A percentile compares a stretch with the other conserved stretches of the same genome.
These are phyloP conservation scores for Sialis fuliginosa DNA, from an alignment of 2,888 invertebrate species.

Conservation along the genomic window DNA sequence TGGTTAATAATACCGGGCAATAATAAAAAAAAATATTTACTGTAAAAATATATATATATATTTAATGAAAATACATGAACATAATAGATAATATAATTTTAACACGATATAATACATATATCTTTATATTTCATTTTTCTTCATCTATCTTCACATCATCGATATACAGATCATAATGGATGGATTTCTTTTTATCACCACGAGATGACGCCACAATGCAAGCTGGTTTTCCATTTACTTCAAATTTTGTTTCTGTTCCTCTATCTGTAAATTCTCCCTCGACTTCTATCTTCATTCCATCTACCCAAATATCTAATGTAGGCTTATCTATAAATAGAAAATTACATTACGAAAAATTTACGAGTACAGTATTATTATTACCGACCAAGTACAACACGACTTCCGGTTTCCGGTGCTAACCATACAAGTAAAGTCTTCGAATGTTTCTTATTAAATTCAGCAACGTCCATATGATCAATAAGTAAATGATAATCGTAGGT, in stretches of 20 bases:
- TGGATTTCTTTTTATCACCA: slow-evolving; percentile 29
- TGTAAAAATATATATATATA: not conserved
- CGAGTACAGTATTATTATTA: too few relatives aligned
- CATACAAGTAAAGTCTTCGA: slow-evolving; percentile 59
- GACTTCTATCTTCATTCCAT: slow-evolving; percentile 47
- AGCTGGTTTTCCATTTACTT: slow-evolving; percentile 30
- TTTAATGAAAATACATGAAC: not conserved
- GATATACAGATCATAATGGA: slow-evolving; percentile 20
- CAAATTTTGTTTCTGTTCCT: slow-evolving; percentile 70
- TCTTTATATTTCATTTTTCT: not conserved
- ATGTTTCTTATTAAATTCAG: slow-evolving; percentile 66
- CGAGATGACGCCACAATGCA: slow-evolving; percentile 36
- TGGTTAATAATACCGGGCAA: too few relatives aligned
- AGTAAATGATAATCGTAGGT: slow-evolving; percentile 65
- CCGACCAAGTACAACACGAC: not conserved
- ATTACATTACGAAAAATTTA: too few relatives aligned
- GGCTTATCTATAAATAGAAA: slow-evolving; percentile 44
- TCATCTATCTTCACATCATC: slow-evolving; percentile 9
- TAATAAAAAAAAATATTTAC: too few relatives aligned
- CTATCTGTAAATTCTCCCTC: slow-evolving; percentile 70
- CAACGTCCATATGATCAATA: slow-evolving; percentile 65
- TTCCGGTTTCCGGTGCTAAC: slow-evolving; percentile 27
- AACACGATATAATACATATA: not conserved
- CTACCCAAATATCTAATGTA: slow-evolving; percentile 57
- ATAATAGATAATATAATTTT: not conserved